These are phyloP conservation scores for Fragum fragum DNA, from an alignment of 2,888 invertebrate species.

Conservation along the genomic window DNA sequence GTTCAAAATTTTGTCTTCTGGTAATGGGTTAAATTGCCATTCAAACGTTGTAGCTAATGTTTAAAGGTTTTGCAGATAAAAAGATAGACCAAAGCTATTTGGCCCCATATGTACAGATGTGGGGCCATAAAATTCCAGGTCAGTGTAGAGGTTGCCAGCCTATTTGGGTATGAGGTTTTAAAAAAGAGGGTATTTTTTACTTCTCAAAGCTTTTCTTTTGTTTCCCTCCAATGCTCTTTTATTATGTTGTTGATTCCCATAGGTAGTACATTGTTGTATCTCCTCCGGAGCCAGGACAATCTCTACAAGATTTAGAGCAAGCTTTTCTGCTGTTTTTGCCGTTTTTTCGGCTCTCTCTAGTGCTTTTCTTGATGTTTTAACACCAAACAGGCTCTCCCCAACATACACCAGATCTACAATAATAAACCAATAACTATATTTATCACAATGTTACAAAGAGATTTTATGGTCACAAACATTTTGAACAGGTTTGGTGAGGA, in stretches of 20 bases:
- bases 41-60: not conserved
- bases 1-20: not conserved
- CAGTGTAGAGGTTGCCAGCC: not conserved
- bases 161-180: not conserved
- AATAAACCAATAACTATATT: not conserved
- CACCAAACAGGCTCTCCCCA: not conserved
- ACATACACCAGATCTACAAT: slow-evolving; percentile 9
- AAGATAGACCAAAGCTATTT: slow-evolving; percentile 1
- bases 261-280: not conserved
- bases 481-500: not conserved
- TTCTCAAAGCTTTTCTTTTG: slow-evolving; percentile 4
- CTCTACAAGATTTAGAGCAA: not conserved
- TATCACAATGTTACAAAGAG: slow-evolving; percentile 6
- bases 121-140: not conserved
- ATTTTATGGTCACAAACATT: not conserved
- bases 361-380: not conserved
- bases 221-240: not conserved
- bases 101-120: not conserved
- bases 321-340: not conserved
- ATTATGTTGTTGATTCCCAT: not conserved
- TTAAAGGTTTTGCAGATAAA: not conserved
- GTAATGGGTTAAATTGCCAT: not conserved
- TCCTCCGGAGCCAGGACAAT: not conserved
- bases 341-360: slow-evolving; percentile 8
- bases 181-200: not conserved